phyloP scores from a whole-genome alignment of 2,113 vertebrate genomes.

The Melanerpes formicivorus region DNA sequence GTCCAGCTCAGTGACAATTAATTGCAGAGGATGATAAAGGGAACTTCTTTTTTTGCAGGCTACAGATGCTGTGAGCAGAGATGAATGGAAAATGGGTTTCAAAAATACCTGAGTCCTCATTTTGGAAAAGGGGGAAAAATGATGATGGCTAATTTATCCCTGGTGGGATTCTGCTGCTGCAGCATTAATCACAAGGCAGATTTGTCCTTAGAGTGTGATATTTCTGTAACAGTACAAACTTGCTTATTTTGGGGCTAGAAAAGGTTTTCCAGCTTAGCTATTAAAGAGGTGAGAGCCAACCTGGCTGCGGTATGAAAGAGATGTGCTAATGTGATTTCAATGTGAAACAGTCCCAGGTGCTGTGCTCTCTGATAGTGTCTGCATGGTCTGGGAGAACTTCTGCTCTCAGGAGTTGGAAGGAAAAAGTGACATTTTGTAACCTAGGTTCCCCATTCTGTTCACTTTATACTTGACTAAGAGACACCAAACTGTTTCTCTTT shows the following conservation, averaged over 20 bases:
- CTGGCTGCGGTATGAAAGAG: neutral
- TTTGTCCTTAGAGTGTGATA: neutral
- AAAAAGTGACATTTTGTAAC: neutral
- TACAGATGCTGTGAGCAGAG: neutral
- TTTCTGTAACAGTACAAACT: constrained; percentile 5
- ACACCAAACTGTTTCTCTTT: neutral
- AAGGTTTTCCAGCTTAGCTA: neutral
- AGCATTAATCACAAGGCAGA: neutral
- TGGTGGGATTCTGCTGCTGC: neutral
- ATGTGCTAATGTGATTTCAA: neutral
- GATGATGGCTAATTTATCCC: constrained; percentile 5
- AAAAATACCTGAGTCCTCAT: neutral
- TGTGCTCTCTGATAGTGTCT: neutral
- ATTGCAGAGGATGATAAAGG: neutral
- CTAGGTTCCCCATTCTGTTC: neutral
- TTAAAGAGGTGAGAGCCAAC: neutral
- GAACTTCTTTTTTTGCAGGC: neutral
- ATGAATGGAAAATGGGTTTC: constrained; percentile 24
- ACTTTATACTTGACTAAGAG: neutral
- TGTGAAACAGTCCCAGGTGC: neutral
- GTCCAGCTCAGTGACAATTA: neutral
- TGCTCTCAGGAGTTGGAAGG: neutral
- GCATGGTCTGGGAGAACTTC: neutral
- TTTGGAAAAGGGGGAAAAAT: constrained; percentile 14
- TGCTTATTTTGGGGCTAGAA: neutral